Evolutionary conservation across 2,797 vertebrate species (phyloP), one percentile per base, ranked within the genome.

Genomic region (Siniperca scherzeri): DNA sequence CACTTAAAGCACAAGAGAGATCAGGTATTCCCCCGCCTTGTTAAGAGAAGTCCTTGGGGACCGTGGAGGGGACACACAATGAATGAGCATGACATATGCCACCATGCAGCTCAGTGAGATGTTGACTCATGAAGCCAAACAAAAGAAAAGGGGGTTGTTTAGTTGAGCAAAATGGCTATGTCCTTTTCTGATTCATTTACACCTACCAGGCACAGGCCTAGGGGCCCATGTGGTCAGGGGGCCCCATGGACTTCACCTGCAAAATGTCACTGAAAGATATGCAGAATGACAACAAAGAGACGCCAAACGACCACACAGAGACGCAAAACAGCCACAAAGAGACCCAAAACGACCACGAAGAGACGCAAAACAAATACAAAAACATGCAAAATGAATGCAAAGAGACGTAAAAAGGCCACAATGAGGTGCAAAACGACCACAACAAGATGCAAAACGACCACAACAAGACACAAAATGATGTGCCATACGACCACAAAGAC

Each of bases 1-100:
- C 92, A 91, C 91, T 91, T 93, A 89, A 81, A 93, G 86, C 87
- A 78, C 87, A 77, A 73, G 50, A 82, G 83, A 67, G 88, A 86
- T 93, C 86, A 89, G 90, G 89, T 93, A 27, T 85, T 79, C 82
- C 67, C 65, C 74, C 79, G 60, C 85, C 89, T 91, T 81, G 87
- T 91, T 91, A 87, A 80, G 85, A 84, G 85, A 53, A 70, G 74
- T 81, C 90, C 88, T 70, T 0, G 3, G 92, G 92, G 89, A 92
- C 81, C 14, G 65, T 25, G 55, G 60, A 40, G 74, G 81, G 83
- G 71, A 75, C 74, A 25, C 75, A 71, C 88, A 80, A 74, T 84
- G 86, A 84, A 50, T 9, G 57, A 81, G 83, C 22, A 44, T 16
- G 83, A 90, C 91, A 89, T 89, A 72, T 87, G 90, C 70, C 80